phyloP scores from a whole-genome alignment of 2,113 vertebrate genomes.

The Lipophrys pholis region DNA sequence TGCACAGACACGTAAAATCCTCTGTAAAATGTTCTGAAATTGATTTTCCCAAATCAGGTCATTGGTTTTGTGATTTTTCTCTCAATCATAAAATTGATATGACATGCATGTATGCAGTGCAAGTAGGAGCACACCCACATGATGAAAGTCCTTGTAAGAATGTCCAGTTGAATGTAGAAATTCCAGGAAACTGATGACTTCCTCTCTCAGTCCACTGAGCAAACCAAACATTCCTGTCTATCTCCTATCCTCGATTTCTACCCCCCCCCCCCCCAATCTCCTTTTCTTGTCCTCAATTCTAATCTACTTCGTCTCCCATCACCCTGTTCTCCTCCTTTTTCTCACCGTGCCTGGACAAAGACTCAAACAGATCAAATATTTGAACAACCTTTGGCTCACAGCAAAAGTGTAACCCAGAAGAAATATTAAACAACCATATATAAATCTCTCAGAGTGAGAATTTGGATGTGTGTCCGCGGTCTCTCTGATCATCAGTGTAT shows the following conservation, averaged over 20 bases:
- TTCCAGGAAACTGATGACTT: constrained; percentile 73
- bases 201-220: constrained; percentile 53
- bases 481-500: constrained; percentile 17
- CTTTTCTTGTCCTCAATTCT: constrained; percentile 16
- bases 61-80: constrained; percentile 8
- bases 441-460: constrained; percentile 15
- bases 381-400: constrained; percentile 31
- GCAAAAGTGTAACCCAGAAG: constrained; percentile 13
- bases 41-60: constrained; percentile 15
- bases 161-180: constrained; percentile 60
- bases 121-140: constrained; percentile 27
- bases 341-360: constrained; percentile 2
- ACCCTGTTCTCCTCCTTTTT: not conserved
- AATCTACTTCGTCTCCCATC: constrained; percentile 27
- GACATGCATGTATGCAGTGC: constrained; percentile 19
- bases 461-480: constrained; percentile 15
- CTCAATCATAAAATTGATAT: constrained; percentile 25
- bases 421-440: constrained; percentile 17
- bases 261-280: constrained; percentile 13
- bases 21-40: constrained; percentile 21
- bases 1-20: constrained; percentile 2
- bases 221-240: constrained; percentile 61
- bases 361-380: constrained; percentile 48
- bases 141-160: constrained; percentile 54
- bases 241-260: constrained; percentile 50